Evolutionary conservation across 2,888 invertebrate species (phyloP), one percentile per base, ranked within the genome.

Genomic region (Lycia hirtaria): DNA sequence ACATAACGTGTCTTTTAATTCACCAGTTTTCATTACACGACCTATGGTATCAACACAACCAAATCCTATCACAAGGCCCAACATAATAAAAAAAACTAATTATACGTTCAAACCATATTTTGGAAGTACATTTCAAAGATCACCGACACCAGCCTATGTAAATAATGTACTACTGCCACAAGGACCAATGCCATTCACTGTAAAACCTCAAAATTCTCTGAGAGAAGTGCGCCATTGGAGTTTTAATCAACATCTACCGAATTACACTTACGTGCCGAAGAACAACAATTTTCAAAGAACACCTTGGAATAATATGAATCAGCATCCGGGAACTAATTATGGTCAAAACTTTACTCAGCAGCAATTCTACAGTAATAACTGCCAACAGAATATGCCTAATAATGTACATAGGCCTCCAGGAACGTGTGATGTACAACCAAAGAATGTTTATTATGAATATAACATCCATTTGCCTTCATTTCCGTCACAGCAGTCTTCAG

Each of bases 401-500:
- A 14, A 28, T 14, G 2, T 14, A 17, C 22, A 41, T 6, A 47
- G 20, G 26, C 49, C 50, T 14, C 49, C 56, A 19, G 43, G 47
- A n/a, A 30, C 33, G 15, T 28, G 24, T 12, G 17, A 60, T 9
- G 20, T 38, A 6, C 33, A 14, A 9, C 40, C 32, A 10, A 28
- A 37, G 3, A 38, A 41, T 2, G 15, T 38, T 1, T 4, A 26
- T 10, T 48, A 56, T 61, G 54, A 56, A 10, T 56, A 53, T 32
- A 51, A 50, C 47, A 1, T 17, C 4, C 9, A 14, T 24, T 12
- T 1, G 3, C 7, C 20, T 20, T 14, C 38, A 40, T 56, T 20
- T 12, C 24, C 40, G 7, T 62, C 56, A 3, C 65, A 20, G 10
- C 37, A 10, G 4, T 55, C 38, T 15, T 49, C 56, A 5, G 50